A percentile compares a stretch with the other conserved stretches of the same genome.
phyloP scores from a whole-genome alignment of 2,888 invertebrate genomes.

The Bugulina stolonifera region DNA sequence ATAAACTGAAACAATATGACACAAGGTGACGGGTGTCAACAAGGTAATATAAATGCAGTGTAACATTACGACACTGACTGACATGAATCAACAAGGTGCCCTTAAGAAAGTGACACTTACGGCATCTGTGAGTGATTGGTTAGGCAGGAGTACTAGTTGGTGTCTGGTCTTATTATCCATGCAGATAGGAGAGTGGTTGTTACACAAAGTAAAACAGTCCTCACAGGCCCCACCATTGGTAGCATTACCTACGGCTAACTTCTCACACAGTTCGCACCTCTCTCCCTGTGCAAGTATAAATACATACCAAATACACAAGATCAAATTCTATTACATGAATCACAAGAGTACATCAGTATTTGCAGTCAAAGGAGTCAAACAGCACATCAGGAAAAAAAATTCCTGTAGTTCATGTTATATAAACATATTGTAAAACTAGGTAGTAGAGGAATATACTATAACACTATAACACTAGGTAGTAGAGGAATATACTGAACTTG shows the following conservation, averaged over 20 bases:
- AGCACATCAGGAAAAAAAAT: too few relatives aligned
- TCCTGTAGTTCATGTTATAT: too few relatives aligned
- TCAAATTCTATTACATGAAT: neutral
- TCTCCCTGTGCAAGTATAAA: slow-evolving; percentile 60
- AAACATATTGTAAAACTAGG: neutral
- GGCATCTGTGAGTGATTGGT: slow-evolving; percentile 1
- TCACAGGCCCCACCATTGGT: slow-evolving; percentile 73
- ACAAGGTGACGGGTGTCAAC: neutral
- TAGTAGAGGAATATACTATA: too few relatives aligned
- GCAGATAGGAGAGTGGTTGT: slow-evolving; percentile 68
- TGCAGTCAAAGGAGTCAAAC: neutral
- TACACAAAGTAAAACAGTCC: slow-evolving; percentile 80
- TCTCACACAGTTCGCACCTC: slow-evolving; percentile 85
- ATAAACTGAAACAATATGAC: too few relatives aligned
- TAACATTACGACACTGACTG: neutral
- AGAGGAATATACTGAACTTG: too few relatives aligned
- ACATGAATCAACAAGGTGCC: neutral
- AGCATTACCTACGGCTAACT: slow-evolving; percentile 86
- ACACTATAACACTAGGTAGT: too few relatives aligned
- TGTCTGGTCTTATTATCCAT: slow-evolving; percentile 6
- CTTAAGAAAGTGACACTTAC: slow-evolving; percentile 15
- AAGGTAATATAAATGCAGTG: neutral
- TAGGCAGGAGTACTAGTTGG: neutral
- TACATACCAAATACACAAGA: neutral
- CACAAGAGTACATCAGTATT: neutral